Base-by-base conservation (phyloP, 2,888 invertebrate genomes). In the Callyntrura sp. region DNA sequence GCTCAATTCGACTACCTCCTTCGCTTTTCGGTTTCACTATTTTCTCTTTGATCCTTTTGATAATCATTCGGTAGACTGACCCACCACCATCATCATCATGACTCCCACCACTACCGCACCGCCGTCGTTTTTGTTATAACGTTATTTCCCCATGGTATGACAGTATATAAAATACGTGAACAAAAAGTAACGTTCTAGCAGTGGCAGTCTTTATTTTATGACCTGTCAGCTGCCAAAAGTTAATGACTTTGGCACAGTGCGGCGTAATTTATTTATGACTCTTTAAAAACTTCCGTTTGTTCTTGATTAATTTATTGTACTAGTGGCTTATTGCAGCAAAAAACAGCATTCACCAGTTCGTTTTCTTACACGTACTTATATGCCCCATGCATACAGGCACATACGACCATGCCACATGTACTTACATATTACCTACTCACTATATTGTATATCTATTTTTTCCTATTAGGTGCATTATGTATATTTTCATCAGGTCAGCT, bases 211-310 rank as follows among this genome's bases (percentile, higher is more conserved):
- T 73, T 85, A 85, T 79, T 79, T 79, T 86, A 86, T 86, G 86
- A 79, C 79, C 79, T 86, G 86, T 86, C 86, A 86, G 86, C 86
- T 79, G 86, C 86, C 86, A 86, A 79, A 79, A 86, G 65, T 68
- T 86, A 86, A 86, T 86, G 79, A 86, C 86, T 86, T 79, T 86
- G 86, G 86, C 86, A 86, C 86, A 79, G 79, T 79, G 86, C 86
- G 65, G 86, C 48, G 79, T 86, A 79, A 86, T 79, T 86, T 86
- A 86, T 86, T 86, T 86, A 86, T 65, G 78, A 79, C 79, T 79
- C 68, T 79, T 85, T 85, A 78, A 86, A 86, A 86, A 86, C 79
- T 86, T 86, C 86, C 86, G 86, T 79, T 86, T 86, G 55, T 65
- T 79, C 86, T 62, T 86, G 78, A 86, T 86, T 86, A 86, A 79